Conservation (phyloP, 2,797 vertebrate genomes). For the Sebastolobus alascanus region DNA sequence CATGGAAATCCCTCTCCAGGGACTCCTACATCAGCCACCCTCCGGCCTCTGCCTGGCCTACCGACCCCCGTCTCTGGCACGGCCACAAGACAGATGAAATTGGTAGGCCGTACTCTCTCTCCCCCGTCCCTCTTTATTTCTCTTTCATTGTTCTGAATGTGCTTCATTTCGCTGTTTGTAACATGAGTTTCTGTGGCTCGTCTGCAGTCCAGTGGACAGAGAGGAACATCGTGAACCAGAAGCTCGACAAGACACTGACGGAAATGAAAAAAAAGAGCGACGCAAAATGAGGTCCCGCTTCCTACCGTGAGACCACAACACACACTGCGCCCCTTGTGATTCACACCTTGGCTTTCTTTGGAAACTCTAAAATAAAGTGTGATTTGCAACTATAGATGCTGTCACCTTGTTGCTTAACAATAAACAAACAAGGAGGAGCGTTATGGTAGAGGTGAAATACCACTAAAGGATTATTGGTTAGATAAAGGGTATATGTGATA, state of each 20-base stretch:
- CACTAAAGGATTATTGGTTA: background rate
- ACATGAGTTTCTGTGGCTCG: fast-evolving
- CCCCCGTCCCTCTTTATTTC: background rate
- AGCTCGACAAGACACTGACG: slow-evolving; percentile 51
- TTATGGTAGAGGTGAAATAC: slow-evolving; percentile 2
- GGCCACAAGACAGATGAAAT: slow-evolving; percentile 67
- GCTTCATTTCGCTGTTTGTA: background rate
- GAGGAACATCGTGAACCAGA: slow-evolving; percentile 62
- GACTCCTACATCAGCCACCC: slow-evolving; percentile 61
- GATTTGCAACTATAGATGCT: background rate
- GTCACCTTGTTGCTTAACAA: background rate
- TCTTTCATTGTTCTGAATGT: background rate
- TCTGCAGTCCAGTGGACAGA: slow-evolving; percentile 69
- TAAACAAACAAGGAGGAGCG: background rate
- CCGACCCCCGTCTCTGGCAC: slow-evolving; percentile 48
- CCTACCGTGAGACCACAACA: slow-evolving; percentile 24
- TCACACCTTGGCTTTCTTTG: slow-evolving; percentile 20
- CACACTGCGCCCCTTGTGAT: background rate
- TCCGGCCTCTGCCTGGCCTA: background rate
- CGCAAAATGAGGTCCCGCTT: slow-evolving; percentile 35
- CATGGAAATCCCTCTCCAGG: slow-evolving; percentile 56
- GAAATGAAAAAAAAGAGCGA: slow-evolving; percentile 43
- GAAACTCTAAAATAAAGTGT: slow-evolving; percentile 17
- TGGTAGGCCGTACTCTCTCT: slow-evolving; percentile 17
- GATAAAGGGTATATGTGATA: background rate